Evolutionary conservation across 2,797 vertebrate genomes (phyloP), one percentile per base, ranked within the genome.

Genomic region (Lepus oiostolus): DNA sequence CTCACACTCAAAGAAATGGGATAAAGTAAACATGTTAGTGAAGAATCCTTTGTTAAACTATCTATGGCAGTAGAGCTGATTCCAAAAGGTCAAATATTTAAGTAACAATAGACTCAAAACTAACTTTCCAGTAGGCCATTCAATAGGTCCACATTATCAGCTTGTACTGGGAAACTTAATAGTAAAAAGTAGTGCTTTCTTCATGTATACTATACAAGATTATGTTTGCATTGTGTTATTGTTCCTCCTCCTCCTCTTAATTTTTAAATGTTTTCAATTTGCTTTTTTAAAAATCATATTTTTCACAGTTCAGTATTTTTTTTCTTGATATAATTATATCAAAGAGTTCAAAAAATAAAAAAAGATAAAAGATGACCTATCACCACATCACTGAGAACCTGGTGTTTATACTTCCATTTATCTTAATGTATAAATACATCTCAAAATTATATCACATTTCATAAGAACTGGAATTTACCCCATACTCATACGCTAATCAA

Each of bases 31-130:
- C 14, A 19, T 1, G 22, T 74, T 93, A 88, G 83, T 47, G 68
- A 77, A 85, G 71, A 93, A 76, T 35, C 80, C 88, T 77, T 91
- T 94, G 74, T 90, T 88, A 93, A 85, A 38, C 38, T 60, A 65
- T n/a, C 19, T 74, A 2, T 58, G 12, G 7, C 72, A 81, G 47
- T 67, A 63, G 24, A 85, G 58, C 38, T 88, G 38, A 91, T 94
- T 91, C 63, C 19, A 30, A 96, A 95, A 94, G 83, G 80, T 92
- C 71, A 87, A 86, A 72, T 92, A 86, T 96, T 96, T 88, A 95
- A 94, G 82, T 54, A 96, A 93, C 28, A 80, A 93, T 42, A 90
- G 86, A 85, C 32, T 72, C 42, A 74, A 93, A 95, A 88, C 22
- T 74, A 80, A 96, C 50, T 32, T 92, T 85, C 13, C 70, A 90